Evolutionary conservation across 2,113 vertebrate species (phyloP).

Genomic region (Lichenostomus cassidix): DNA sequence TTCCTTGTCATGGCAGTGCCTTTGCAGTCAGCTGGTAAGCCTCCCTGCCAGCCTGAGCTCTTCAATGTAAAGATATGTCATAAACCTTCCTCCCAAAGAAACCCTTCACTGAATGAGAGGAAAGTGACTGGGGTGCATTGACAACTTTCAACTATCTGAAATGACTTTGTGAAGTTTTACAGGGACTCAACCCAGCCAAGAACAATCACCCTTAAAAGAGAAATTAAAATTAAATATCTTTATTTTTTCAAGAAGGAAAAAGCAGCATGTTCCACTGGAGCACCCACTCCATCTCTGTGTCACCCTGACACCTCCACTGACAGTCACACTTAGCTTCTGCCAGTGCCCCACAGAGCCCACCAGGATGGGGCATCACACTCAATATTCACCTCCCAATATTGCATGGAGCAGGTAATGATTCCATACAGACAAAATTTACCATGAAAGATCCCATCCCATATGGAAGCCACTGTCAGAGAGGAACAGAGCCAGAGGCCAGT

Average conservation of each 20-base stretch:
- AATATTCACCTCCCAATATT: neutral
- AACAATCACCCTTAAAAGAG: slow-evolving; percentile 24
- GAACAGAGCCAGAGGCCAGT: neutral
- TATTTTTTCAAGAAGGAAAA: neutral
- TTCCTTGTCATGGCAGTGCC: neutral
- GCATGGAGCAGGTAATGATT: neutral
- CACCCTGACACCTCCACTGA: neutral
- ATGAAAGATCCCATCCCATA: neutral
- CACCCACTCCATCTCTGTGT: neutral
- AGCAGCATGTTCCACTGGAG: neutral
- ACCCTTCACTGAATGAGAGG: neutral
- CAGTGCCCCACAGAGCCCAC: neutral
- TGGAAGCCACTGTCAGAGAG: neutral
- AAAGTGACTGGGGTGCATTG: neutral
- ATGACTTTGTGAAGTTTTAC: neutral
- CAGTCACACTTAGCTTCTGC: neutral
- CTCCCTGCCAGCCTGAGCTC: neutral
- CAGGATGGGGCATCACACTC: neutral
- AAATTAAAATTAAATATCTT: slow-evolving; percentile 3
- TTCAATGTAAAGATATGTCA: neutral
- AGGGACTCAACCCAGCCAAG: neutral
- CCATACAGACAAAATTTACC: neutral
- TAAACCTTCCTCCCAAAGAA: neutral
- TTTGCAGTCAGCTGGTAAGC: neutral
- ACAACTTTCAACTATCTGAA: slow-evolving; percentile 7